Percentiles rank a stretch among this genome's conserved stretches.
Evolutionary conservation across 2,888 invertebrate species (phyloP).

Genomic region (Ichneumon xanthorius): DNA sequence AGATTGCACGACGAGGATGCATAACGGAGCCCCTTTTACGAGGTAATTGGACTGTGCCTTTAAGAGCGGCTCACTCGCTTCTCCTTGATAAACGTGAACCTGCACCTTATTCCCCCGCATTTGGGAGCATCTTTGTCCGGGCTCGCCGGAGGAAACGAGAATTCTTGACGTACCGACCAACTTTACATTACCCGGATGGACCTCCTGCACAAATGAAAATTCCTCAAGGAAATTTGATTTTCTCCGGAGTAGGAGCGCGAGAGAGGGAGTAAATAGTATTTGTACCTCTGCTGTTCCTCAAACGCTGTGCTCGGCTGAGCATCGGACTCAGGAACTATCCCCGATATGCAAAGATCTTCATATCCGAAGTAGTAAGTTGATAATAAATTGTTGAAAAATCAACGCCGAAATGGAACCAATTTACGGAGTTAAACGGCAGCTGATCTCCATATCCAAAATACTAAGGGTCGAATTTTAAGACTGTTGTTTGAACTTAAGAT

Average conservation of each 20-base stretch:
- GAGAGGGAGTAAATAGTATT: neutral
- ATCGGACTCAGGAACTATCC: neutral
- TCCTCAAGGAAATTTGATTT: constrained; percentile 51
- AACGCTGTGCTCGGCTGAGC: neutral
- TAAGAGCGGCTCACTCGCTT: constrained; percentile 27
- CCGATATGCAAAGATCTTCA: neutral
- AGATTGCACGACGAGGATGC: neutral
- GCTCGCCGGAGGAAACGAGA: constrained; percentile 38
- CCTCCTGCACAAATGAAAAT: constrained; percentile 54
- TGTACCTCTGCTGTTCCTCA: neutral
- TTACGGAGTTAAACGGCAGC: too few relatives aligned
- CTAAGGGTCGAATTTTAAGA: neutral
- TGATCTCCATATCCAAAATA: neutral
- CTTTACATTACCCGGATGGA: constrained; percentile 10
- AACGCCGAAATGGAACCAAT: too few relatives aligned
- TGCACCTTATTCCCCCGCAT: constrained; percentile 6
- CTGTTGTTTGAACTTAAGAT: too few relatives aligned
- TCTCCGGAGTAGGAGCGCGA: neutral
- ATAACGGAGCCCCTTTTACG: constrained; percentile 28
- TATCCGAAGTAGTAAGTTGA: neutral
- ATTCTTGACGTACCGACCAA: constrained; percentile 38
- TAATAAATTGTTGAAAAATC: too few relatives aligned
- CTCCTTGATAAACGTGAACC: neutral
- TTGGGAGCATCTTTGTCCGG: constrained; percentile 35
- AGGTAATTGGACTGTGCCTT: constrained; percentile 55